A percentile compares a stretch with the other conserved stretches of the same genome.
These are phyloP conservation scores for Agrilus cyanescens DNA, from an alignment of 2,888 invertebrate species.

Conservation along the genomic window DNA sequence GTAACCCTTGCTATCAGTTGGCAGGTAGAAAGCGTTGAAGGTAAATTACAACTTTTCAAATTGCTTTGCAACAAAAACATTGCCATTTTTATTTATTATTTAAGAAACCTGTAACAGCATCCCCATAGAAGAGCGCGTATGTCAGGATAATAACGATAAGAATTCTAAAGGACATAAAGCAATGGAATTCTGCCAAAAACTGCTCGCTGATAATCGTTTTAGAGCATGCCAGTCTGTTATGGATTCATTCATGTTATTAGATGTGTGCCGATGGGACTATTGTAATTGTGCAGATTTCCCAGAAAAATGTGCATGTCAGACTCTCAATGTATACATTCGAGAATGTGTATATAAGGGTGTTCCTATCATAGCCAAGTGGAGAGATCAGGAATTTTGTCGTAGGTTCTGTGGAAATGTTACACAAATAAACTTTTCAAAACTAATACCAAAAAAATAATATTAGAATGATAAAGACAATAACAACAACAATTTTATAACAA, in stretches of 20 bases:
- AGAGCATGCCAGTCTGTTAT: slow-evolving; percentile 52
- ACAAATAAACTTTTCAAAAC: no score
- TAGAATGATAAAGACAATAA: no score
- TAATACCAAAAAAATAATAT: not conserved
- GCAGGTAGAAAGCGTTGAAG: slow-evolving; percentile 37
- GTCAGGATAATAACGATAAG: slow-evolving; percentile 28
- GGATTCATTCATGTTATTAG: slow-evolving; percentile 52
- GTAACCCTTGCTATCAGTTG: slow-evolving; percentile 46
- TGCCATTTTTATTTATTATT: slow-evolving; percentile 14
- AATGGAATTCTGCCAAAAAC: slow-evolving; percentile 45
- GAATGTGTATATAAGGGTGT: slow-evolving; percentile 61
- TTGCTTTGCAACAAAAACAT: slow-evolving; percentile 1
- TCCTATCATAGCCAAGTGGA: slow-evolving; percentile 56
- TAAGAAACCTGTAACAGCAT: slow-evolving; percentile 45
- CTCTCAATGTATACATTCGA: slow-evolving; percentile 63
- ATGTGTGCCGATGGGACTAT: slow-evolving; percentile 71
- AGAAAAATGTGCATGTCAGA: slow-evolving; percentile 61
- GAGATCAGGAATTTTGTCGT: slow-evolving; percentile 74
- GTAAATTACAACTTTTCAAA: slow-evolving; percentile 16
- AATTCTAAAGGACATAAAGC: slow-evolving; percentile 36
- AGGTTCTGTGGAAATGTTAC: slow-evolving; percentile 35
- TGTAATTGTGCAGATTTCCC: slow-evolving; percentile 49
- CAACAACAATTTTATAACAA: no score
- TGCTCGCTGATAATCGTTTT: slow-evolving; percentile 54
- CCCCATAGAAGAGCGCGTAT: slow-evolving; percentile 41